A percentile compares a stretch with the other conserved stretches of the same genome.
Conservation (phyloP, 2,113 vertebrate genomes). For the Halichoeres trimaculatus region DNA sequence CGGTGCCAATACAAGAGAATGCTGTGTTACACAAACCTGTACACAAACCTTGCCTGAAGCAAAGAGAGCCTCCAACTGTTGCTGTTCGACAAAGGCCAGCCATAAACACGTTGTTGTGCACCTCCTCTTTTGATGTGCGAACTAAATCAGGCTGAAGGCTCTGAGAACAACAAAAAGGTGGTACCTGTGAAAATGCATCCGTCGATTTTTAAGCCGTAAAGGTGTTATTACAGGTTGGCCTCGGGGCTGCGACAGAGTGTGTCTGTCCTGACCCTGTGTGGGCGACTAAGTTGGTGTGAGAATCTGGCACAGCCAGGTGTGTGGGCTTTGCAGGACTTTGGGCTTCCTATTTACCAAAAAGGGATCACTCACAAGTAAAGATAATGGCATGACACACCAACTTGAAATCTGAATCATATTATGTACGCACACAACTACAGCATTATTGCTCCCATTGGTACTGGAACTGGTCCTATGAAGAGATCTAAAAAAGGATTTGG, state of each 20-base stretch:
- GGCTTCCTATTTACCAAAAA: conserved; percentile 10
- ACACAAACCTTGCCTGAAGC: conserved; percentile 50
- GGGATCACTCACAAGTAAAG: neutral
- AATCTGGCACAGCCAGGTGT: conserved; percentile 15
- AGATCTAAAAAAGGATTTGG: neutral
- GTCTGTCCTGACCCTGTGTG: conserved; percentile 42
- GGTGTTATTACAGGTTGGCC: conserved; percentile 36
- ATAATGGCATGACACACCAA: neutral
- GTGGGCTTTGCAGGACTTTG: conserved; percentile 23
- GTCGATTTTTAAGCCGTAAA: conserved; percentile 46
- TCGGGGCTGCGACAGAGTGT: conserved; percentile 8
- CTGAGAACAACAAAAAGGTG: conserved; percentile 55
- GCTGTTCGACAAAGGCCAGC: conserved; percentile 54
- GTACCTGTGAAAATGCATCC: conserved; percentile 62
- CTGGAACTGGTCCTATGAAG: neutral
- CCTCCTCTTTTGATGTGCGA: conserved; percentile 50
- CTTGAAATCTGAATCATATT: neutral
- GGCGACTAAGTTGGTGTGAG: conserved; percentile 28
- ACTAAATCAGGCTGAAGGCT: conserved; percentile 67
- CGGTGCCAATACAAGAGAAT: conserved; percentile 33
- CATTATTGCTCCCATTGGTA: neutral
- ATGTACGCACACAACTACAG: neutral
- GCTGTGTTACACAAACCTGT: conserved; percentile 26
- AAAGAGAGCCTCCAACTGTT: conserved; percentile 33
- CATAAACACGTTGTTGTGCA: conserved; percentile 52